Evolutionary conservation across 2,113 vertebrate species (phyloP), one percentile per base, ranked within the genome.

Genomic region (Notechis scutatus): DNA sequence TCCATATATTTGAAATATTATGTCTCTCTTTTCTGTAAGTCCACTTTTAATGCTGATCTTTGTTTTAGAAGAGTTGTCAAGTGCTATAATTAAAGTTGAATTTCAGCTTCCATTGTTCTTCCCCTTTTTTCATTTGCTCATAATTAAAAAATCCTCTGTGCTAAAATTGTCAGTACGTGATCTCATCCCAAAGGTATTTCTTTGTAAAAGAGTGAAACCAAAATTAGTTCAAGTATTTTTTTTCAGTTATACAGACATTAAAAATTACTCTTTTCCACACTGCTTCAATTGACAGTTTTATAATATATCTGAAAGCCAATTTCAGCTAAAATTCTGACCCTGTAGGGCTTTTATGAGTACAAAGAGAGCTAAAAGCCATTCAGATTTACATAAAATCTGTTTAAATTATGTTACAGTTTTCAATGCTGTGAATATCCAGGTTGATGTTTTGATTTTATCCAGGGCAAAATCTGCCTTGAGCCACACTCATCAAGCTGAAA

Each of bases 91-190:
- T 47, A 64, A 91, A 94, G 5, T 1, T 91, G 87, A 55, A 91
- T 74, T 85, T 92, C 91, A 89, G 34, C 34, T 93, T 93, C 89
- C 56, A 93, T 93, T 90, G 81, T 90, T 93, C 81, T 47, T 90
- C 9, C 56, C 50, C 86, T 93, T 93, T 93, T 93, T 92, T 85
- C 64, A 59, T 88, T 85, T 91, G 21, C 52, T 69, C 92, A 24
- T 69, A 54, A 93, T 34, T 90, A 81, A 88, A 92, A 94, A 90
- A 42, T 11, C 15, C 39, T 87, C 88, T 52, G 8, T 91, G 45
- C 10, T 93, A 85, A 93, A 93, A 89, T 61, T 20, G 52, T 59
- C 87, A 92, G 6, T 56, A 1, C 26, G 47, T 92, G 91, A 89
- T 90, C 89, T 69, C 92, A 56, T 92, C 64, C 61, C 9, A 34